phyloP scores from a whole-genome alignment of 2,797 vertebrate species.

The Gallirallus australis region DNA sequence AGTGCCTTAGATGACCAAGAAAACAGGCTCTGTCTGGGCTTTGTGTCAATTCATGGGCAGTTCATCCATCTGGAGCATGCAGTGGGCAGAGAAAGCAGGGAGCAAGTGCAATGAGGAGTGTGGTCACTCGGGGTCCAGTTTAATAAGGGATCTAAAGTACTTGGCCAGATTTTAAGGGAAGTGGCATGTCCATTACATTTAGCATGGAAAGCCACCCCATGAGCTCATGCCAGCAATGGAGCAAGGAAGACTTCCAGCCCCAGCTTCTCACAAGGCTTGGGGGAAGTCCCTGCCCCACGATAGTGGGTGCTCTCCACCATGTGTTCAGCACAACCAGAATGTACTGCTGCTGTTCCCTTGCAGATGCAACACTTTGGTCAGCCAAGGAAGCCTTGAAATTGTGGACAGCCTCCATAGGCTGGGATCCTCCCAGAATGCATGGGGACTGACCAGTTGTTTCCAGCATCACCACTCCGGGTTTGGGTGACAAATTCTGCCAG shows the following conservation, averaged over 20 bases:
- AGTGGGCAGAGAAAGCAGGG: not conserved
- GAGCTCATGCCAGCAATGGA: not conserved
- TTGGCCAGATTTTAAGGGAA: not conserved
- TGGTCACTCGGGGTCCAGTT: not conserved
- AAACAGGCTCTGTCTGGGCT: not conserved
- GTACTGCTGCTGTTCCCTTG: not conserved
- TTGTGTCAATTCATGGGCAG: not conserved
- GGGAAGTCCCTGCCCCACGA: not conserved
- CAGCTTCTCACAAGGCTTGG: not conserved
- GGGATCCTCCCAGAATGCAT: not conserved
- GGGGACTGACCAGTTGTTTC: not conserved
- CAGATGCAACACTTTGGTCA: not conserved
- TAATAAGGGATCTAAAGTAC: not conserved
- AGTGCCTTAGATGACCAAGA: not conserved
- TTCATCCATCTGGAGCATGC: not conserved
- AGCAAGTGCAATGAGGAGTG: not conserved
- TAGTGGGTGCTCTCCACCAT: not conserved
- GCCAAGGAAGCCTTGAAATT: not conserved
- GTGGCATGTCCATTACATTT: not conserved
- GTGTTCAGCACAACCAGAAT: not conserved
- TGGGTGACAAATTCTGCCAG: not conserved
- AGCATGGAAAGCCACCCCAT: not conserved
- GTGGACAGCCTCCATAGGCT: not conserved
- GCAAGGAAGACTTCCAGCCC: not conserved
- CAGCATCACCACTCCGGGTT: not conserved